These are phyloP conservation scores for Pseudococcus jackbeardsleyi DNA, from an alignment of 2,888 invertebrate genomes.

Conservation along the genomic window DNA sequence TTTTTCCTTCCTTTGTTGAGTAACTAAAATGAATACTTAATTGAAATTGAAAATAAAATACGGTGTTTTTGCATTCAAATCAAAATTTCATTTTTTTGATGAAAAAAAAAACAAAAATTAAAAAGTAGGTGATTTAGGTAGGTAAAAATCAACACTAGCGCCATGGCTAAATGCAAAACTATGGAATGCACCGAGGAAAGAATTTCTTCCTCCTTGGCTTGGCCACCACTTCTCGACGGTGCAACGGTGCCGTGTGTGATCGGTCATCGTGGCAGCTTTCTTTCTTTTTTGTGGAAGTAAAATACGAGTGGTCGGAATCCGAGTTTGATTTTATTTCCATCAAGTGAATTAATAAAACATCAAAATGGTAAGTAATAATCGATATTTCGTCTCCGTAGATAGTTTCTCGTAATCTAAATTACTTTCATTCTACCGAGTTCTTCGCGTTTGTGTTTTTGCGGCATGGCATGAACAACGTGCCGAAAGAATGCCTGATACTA, in stretches of 20 bases:
- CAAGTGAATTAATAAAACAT: slow-evolving; percentile 24
- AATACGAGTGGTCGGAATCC: background rate
- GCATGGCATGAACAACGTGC: slow-evolving; percentile 56
- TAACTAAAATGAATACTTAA: too few species aligned
- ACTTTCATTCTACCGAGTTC: background rate
- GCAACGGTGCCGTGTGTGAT: slow-evolving; percentile 45
- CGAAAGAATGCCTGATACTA: background rate
- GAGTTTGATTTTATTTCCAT: background rate
- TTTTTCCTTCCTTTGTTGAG: slow-evolving; percentile 31
- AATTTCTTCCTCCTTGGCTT: slow-evolving; percentile 33
- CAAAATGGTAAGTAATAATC: slow-evolving; percentile 55
- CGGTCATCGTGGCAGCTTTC: slow-evolving; percentile 60
- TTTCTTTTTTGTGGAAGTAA: slow-evolving; percentile 18
- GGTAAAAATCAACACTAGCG: background rate
- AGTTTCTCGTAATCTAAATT: background rate
- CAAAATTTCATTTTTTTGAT: too few species aligned
- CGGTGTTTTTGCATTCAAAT: too few species aligned
- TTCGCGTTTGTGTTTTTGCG: slow-evolving; percentile 25
- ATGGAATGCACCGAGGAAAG: background rate
- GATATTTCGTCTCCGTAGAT: background rate
- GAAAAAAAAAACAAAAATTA: background rate
- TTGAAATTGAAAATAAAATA: too few species aligned
- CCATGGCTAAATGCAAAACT: background rate
- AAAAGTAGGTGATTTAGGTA: background rate
- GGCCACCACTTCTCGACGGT: background rate